Base-by-base conservation (phyloP, 1,140 invertebrate genomes). In the Diuraphis noxia region DNA sequence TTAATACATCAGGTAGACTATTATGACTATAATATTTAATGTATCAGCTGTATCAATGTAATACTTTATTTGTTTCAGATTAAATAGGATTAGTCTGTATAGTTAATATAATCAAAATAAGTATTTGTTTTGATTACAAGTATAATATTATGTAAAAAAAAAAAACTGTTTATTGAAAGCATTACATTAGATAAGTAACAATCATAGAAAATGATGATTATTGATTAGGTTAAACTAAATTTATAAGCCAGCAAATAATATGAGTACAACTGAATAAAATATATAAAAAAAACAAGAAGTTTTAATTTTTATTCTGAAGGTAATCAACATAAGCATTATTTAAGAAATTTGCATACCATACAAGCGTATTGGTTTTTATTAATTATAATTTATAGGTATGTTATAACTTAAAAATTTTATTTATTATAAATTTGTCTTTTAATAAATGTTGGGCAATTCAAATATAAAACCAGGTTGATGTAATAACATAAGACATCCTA, bases 31-130 rank as follows among this genome's bases (percentile, higher is more conserved):
- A 63, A n/a, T 56, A n/a, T 63, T 56, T 38, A 88, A 63, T 87
- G 49, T 87, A 23, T 49, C 21, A 36, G 19, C 36, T 82, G 38
- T 41, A 38, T 38, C 34, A 63, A 17, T 84, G 6, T 41, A 19
- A 41, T 17, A 13, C 38, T 8, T 49, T 23, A 63, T 10, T 72
- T 5, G 3, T 87, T 38, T n/a, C 52, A 63, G 86, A 88, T 88
- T 88, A 88, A 63, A 40, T 88, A 88, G 86, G 86, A 88, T 43
- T 87, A 87, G 23, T 13, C 23, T 25, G 46, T 38, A 87, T 52
- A 56, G 30, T 17, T 56, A 38, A 56, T 25, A 46, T 85, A 23
- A 84, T 84, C 19, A 23, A 86, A 34, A 46, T 0, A 25, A 38
- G 9, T 86, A 34, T 52, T 86, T 86, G 34, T 86, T 52, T 86